phyloP scores from a whole-genome alignment of 1,140 invertebrate species.

The Drosophila pandora region DNA sequence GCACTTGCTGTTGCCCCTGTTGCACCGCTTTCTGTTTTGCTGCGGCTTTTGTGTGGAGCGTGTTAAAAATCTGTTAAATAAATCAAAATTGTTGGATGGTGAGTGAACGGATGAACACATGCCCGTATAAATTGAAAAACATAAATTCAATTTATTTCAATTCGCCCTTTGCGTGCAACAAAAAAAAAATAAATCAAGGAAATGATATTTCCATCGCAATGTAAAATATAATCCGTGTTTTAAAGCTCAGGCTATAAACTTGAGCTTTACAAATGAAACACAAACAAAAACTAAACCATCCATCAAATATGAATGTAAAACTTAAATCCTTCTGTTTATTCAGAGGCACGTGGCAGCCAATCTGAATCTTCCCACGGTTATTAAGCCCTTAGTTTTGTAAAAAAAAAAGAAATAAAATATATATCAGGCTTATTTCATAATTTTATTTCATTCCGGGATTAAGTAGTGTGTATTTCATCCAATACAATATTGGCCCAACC shows the following conservation, averaged over 20 bases:
- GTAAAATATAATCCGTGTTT: neutral
- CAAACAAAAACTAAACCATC: neutral
- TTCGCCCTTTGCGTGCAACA: slow-evolving; percentile 3
- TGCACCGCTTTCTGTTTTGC: slow-evolving; percentile 10
- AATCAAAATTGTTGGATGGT: slow-evolving; percentile 51
- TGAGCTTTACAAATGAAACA: neutral
- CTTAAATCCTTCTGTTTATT: neutral
- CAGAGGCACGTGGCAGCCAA: neutral
- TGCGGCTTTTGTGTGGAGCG: slow-evolving; percentile 22
- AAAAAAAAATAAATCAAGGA: neutral
- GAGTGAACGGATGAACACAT: slow-evolving; percentile 14
- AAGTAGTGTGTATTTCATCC: neutral
- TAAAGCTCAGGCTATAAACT: neutral
- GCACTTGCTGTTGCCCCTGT: slow-evolving; percentile 20
- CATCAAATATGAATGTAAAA: neutral
- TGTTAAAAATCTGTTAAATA: slow-evolving; percentile 63
- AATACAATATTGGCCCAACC: slow-evolving; percentile 18
- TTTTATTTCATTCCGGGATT: neutral
- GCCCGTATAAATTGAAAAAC: slow-evolving; percentile 47
- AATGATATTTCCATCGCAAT: neutral
- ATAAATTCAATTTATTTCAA: slow-evolving; percentile 45
- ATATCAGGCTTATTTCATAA: neutral
- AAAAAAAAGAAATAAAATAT: neutral
- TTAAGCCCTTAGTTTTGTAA: neutral
- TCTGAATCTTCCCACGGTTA: neutral